Conservation (phyloP, 2,797 vertebrate species). For the Gorsachius magnificus region DNA sequence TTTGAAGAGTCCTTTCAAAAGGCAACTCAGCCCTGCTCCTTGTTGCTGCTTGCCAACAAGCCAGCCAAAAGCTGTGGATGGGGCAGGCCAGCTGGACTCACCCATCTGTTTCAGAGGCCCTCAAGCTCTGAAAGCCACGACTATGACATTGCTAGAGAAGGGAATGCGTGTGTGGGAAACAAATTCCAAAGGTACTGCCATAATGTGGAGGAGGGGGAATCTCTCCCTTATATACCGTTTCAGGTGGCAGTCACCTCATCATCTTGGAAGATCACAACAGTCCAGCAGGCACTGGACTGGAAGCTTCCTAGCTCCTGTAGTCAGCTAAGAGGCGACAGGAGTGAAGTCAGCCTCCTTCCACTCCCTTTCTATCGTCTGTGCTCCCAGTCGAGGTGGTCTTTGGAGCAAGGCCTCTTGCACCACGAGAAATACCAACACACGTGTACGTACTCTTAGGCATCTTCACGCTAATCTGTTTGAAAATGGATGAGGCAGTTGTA, state of each 20-base stretch:
- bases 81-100: not conserved
- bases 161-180: not conserved
- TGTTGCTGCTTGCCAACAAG: fast-evolving
- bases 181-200: not conserved
- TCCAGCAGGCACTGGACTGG: not conserved
- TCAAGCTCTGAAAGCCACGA: not conserved
- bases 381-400: not conserved
- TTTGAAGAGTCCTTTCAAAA: not conserved
- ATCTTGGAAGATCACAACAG: not conserved
- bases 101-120: not conserved
- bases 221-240: not conserved
- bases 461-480: not conserved
- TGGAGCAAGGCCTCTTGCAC: not conserved
- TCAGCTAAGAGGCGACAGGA: not conserved
- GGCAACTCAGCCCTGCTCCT: not conserved
- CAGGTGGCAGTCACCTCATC: not conserved
- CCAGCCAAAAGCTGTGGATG: not conserved
- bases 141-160: not conserved
- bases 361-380: not conserved
- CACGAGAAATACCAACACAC: not conserved
- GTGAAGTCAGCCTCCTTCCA: not conserved
- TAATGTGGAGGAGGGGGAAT: not conserved
- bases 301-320: not conserved
- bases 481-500: not conserved
- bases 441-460: fast-evolving